Conservation (phyloP, 2,888 invertebrate genomes). For the Mythimna impura region DNA sequence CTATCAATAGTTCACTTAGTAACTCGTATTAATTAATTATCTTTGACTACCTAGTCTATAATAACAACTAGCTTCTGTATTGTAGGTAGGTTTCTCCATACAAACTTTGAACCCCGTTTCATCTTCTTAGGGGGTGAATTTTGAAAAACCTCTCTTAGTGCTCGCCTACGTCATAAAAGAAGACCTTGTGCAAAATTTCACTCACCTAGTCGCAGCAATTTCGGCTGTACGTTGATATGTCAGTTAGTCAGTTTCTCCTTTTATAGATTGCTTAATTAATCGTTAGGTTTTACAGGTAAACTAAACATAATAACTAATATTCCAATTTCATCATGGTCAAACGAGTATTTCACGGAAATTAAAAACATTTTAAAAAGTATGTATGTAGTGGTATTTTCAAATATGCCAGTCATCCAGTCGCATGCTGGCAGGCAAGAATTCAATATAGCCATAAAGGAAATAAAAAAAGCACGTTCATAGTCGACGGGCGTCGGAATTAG, state of each 20-base stretch:
- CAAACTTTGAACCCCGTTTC: no score
- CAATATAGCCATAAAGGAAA: slow-evolving; percentile 54
- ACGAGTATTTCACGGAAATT: slow-evolving; percentile 12
- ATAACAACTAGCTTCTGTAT: no score
- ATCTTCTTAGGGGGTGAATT: no score
- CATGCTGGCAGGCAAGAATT: slow-evolving; percentile 47
- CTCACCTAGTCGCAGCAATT: no score
- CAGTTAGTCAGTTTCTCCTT: no score
- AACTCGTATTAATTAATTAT: not conserved
- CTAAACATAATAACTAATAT: not conserved
- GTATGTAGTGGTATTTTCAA: slow-evolving; percentile 4
- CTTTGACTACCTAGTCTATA: not conserved
- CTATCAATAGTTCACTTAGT: slow-evolving; percentile 16
- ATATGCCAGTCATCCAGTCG: slow-evolving; percentile 49
- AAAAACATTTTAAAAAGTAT: slow-evolving; percentile 18
- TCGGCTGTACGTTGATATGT: no score
- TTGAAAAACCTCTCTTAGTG: no score
- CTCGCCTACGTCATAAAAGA: no score
- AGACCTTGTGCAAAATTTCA: no score
- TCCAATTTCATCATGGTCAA: slow-evolving; percentile 19
- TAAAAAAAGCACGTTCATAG: slow-evolving; percentile 56
- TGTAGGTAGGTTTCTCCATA: no score
- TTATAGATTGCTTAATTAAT: no score
- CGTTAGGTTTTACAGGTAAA: slow-evolving; percentile 2
- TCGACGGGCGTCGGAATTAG: slow-evolving; percentile 53